Conservation (phyloP, 2,888 invertebrate species). For the Ctena decussata region DNA sequence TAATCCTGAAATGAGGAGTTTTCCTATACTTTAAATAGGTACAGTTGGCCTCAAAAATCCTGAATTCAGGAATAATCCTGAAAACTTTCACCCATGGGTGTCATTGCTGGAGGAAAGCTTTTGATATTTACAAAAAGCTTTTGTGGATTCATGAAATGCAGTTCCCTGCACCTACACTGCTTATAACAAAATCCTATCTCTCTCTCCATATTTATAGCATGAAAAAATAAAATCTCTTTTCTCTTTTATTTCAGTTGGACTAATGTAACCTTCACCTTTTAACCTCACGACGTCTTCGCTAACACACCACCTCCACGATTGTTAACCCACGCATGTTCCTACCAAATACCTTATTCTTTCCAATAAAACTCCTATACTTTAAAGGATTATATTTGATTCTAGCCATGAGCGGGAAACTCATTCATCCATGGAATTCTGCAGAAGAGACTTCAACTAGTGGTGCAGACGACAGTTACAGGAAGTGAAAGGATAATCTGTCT, state of each 20-base stretch:
- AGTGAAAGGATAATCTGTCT: background rate
- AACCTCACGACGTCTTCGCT: constrained; percentile 10
- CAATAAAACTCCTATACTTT: background rate
- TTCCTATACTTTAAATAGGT: too few species aligned
- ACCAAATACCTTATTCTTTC: background rate
- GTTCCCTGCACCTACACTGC: too few species aligned
- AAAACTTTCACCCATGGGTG: too few species aligned
- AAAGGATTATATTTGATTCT: constrained; percentile 10
- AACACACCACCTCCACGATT: constrained; percentile 6
- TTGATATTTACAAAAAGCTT: too few species aligned
- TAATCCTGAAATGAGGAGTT: too few species aligned
- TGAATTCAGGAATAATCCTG: too few species aligned
- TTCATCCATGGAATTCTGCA: background rate
- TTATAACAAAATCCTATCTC: too few species aligned
- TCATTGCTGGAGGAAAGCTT: too few species aligned
- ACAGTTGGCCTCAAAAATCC: too few species aligned
- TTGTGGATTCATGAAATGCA: too few species aligned
- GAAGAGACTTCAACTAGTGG: background rate
- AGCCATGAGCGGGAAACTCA: background rate
- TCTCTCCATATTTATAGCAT: too few species aligned
- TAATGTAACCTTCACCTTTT: constrained; percentile 21
- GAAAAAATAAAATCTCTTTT: background rate
- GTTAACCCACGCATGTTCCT: constrained; percentile 8
- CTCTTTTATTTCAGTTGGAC: constrained; percentile 33
- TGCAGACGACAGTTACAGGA: background rate